Base-by-base conservation (phyloP, 2,797 vertebrate species). In the Leptoclinus maculatus region DNA sequence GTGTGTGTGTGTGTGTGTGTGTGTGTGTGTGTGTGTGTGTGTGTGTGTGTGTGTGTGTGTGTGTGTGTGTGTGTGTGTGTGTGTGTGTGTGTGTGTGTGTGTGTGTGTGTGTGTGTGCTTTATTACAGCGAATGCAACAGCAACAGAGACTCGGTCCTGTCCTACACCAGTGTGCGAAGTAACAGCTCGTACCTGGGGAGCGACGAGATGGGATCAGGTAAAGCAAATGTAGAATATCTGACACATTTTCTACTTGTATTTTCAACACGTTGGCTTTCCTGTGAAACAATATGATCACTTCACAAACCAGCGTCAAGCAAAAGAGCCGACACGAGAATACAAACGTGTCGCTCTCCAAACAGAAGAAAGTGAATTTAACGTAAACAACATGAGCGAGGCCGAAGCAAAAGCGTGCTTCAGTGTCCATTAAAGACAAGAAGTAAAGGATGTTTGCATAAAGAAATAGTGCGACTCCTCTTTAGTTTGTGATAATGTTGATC, bases 191-290 rank as follows among this genome's bases (percentile, higher is more conserved):
- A 99, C 91, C 90, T 99, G 86, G 98, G 98, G 66, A 99, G 98
- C 1, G 98, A 99, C 0, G 98, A 99, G 93, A 99, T 99, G 97
- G 98, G 98, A 67, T 99, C 98, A 87, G 98, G 98, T 99, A 94
- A 95, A 41, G 13, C 16, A 57, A 29, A 17, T 32, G 25, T 51
- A n/a, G 5, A 47, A 7, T 16, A 29, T 63, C 27, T 47, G 11
- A 34, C 32, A 60, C 27, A 34, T 65, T 57, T 64, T 64, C 6
- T 66, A 4, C 23, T 39, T 78, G 25, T n/a, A 17, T 0, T 60
- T 62, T n/a, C 19, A 29, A 10, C 43, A 32, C 23, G 8, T 51
- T 60, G 36, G 10, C 65, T 59, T 54, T 23, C 13, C 59, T 16
- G 14, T 51, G 39, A 54, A 66, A 53, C 34, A 62, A 21, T 14